phyloP scores from a whole-genome alignment of 2,888 invertebrate genomes.

The Pomacea canaliculata region DNA sequence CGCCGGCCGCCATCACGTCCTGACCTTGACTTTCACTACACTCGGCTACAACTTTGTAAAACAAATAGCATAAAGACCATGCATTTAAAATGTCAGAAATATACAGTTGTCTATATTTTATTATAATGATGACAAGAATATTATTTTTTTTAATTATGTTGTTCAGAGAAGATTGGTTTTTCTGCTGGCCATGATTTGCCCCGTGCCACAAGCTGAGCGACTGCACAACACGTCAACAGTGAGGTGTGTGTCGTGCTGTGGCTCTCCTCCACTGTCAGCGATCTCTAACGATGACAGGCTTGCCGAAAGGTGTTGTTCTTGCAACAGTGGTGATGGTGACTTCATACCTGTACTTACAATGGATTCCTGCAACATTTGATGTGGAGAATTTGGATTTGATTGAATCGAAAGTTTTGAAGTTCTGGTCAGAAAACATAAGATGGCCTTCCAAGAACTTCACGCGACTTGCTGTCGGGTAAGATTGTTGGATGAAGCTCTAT shows the following conservation, averaged over 20 bases:
- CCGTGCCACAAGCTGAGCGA: no score
- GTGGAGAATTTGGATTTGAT: conserved; percentile 12
- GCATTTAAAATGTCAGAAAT: no score
- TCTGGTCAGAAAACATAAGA: conserved; percentile 37
- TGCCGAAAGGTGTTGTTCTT: no score
- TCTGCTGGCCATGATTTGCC: background rate
- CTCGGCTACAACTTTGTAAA: background rate
- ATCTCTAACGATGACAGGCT: no score
- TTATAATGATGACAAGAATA: no score
- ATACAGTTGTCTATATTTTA: no score
- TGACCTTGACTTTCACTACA: conserved; percentile 32
- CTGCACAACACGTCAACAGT: no score
- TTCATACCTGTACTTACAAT: conserved; percentile 32
- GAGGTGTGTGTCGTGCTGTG: no score
- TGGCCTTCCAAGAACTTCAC: conserved; percentile 37
- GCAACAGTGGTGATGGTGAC: conserved; percentile 32
- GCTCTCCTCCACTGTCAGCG: no score
- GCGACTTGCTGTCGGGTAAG: conserved; percentile 39
- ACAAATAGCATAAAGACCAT: background rate
- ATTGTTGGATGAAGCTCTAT: no score
- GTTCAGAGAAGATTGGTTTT: background rate
- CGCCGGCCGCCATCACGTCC: conserved; percentile 44
- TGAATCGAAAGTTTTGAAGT: conserved; percentile 32
- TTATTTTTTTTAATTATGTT: background rate
- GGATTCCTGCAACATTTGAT: conserved; percentile 13